A percentile compares a stretch with the other conserved stretches of the same genome.
phyloP scores from a whole-genome alignment of 2,113 vertebrate genomes.

The Centropristis striata region DNA sequence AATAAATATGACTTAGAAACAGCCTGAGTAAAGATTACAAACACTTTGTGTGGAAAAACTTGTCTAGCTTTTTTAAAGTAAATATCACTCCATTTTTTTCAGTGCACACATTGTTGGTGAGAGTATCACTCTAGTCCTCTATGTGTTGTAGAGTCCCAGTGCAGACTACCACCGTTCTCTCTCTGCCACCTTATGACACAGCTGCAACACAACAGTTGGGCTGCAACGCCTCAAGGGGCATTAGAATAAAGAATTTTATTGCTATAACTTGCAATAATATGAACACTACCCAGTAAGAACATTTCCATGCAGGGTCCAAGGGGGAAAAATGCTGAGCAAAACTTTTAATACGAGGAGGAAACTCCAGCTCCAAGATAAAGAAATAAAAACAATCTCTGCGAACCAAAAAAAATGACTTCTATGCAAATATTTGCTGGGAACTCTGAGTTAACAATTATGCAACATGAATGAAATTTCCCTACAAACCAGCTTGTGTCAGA shows the following conservation, averaged over 20 bases:
- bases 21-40: too few relatives aligned
- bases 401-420: too few relatives aligned
- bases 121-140: constrained; percentile 19
- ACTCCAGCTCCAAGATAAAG: background rate
- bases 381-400: too few relatives aligned
- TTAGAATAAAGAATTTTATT: background rate
- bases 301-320: too few relatives aligned
- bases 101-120: background rate
- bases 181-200: constrained; percentile 54
- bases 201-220: constrained; percentile 27
- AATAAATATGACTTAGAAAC: too few relatives aligned
- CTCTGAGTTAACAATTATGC: background rate
- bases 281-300: background rate
- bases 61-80: too few relatives aligned
- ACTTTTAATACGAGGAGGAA: background rate
- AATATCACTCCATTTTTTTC: too few relatives aligned
- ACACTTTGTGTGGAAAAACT: too few relatives aligned
- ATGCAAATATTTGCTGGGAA: background rate
- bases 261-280: too few relatives aligned
- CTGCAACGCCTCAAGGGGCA: constrained; percentile 52
- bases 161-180: constrained; percentile 37
- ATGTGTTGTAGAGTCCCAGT: constrained; percentile 26
- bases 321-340: too few relatives aligned
- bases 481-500: background rate
- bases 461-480: background rate